Percentiles rank a stretch among this genome's conserved stretches.
Conservation (phyloP, 2,888 invertebrate species). For the Ophion ventricosus region DNA sequence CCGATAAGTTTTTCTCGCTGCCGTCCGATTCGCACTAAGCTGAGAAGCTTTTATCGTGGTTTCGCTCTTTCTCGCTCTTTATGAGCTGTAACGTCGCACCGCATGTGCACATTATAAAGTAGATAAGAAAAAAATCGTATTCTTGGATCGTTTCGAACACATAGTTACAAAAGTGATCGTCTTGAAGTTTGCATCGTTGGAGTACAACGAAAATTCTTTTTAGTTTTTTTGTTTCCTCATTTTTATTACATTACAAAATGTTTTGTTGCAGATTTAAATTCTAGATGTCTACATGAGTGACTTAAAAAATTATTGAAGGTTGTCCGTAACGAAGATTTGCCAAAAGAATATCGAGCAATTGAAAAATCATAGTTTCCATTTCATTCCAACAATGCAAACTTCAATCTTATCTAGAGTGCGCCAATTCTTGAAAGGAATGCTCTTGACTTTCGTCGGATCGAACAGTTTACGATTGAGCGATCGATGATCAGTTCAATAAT, state of each 20-base stretch:
- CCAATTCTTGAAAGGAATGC: not conserved
- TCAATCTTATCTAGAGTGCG: too few species aligned
- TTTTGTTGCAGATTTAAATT: too few species aligned
- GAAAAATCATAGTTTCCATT: too few species aligned
- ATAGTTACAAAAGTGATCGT: not conserved
- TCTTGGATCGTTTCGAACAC: not conserved
- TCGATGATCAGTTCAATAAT: not conserved
- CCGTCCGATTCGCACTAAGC: slow-evolving; percentile 17
- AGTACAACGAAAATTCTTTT: too few species aligned
- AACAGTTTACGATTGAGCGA: not conserved
- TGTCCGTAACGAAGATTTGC: too few species aligned
- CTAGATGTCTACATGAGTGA: too few species aligned
- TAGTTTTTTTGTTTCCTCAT: too few species aligned
- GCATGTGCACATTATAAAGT: not conserved
- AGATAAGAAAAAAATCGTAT: slow-evolving; percentile 9
- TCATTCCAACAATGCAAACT: too few species aligned
- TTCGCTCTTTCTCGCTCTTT: slow-evolving; percentile 16
- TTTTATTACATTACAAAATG: too few species aligned
- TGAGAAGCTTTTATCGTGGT: slow-evolving; percentile 36
- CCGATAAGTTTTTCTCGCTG: slow-evolving; percentile 43
- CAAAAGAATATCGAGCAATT: too few species aligned
- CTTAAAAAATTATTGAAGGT: too few species aligned
- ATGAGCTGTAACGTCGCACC: slow-evolving; percentile 1
- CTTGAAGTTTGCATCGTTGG: too few species aligned
- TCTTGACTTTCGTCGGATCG: not conserved